These are phyloP conservation scores for Orussus abietinus DNA, from an alignment of 1,140 invertebrate genomes.

Conservation along the genomic window DNA sequence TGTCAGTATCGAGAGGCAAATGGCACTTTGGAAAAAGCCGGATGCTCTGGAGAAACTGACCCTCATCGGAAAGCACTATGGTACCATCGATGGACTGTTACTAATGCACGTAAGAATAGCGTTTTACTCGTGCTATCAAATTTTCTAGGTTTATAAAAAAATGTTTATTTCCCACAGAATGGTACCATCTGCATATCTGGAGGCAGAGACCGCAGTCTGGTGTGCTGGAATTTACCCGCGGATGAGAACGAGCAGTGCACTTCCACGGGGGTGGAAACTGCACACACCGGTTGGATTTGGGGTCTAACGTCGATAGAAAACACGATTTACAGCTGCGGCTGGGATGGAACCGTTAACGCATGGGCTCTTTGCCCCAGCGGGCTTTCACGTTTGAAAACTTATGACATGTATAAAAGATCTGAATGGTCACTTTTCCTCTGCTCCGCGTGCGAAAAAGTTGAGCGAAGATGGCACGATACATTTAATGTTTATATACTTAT, in stretches of 20 bases:
- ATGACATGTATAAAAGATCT: conserved; percentile 40
- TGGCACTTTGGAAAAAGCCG: conserved; percentile 30
- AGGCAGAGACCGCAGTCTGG: conserved; percentile 39
- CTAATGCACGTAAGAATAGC: conserved; percentile 38
- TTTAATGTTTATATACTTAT: conserved; percentile 1
- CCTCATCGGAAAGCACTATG: conserved; percentile 30
- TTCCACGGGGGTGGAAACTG: conserved; percentile 17
- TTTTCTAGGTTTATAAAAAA: not conserved
- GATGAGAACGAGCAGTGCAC: conserved; percentile 16
- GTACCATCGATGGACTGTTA: conserved; percentile 39
- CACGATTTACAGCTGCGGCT: conserved; percentile 45
- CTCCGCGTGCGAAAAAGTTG: conserved; percentile 10
- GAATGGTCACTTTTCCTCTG: conserved; percentile 11
- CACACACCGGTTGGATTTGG: conserved; percentile 50
- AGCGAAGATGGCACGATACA: conserved; percentile 14
- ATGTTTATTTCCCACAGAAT: conserved; percentile 22
- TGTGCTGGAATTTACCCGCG: conserved; percentile 29
- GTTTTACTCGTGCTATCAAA: too few relatives aligned
- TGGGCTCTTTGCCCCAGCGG: conserved; percentile 33
- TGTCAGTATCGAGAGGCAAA: conserved; percentile 35
- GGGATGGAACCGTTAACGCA: conserved; percentile 40
- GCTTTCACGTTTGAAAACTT: conserved; percentile 29
- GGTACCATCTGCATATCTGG: conserved; percentile 42
- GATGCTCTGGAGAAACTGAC: conserved; percentile 26
- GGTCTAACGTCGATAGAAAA: conserved; percentile 37